A percentile compares a stretch with the other conserved stretches of the same genome.
phyloP scores from a whole-genome alignment of 2,113 vertebrate species.

The Syngnathus typhle region DNA sequence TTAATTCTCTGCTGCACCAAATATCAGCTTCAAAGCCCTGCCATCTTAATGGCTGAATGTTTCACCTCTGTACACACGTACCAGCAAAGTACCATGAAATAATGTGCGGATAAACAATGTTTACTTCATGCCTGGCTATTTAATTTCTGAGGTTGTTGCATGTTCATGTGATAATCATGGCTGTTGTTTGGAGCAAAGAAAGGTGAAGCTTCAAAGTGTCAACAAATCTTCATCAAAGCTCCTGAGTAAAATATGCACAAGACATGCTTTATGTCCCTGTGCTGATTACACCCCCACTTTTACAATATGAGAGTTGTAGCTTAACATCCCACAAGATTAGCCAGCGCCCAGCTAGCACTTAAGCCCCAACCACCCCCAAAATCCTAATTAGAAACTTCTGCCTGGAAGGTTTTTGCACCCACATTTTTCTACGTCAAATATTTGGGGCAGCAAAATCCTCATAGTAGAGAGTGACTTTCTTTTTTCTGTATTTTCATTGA shows the following conservation, averaged over 20 bases:
- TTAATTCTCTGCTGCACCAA: neutral
- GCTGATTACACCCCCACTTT: constrained; percentile 43
- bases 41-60: neutral
- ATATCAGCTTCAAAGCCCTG: neutral
- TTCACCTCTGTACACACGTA: neutral
- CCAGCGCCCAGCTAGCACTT: constrained; percentile 18
- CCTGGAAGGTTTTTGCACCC: constrained; percentile 39
- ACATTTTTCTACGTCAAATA: constrained; percentile 10
- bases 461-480: neutral
- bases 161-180: constrained; percentile 5
- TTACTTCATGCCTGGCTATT: neutral
- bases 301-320: constrained; percentile 30
- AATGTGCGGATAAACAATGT: neutral
- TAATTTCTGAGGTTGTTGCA: neutral
- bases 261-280: constrained; percentile 15
- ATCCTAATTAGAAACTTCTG: constrained; percentile 44
- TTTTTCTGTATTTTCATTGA: neutral
- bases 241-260: constrained; percentile 44
- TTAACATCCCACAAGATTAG: constrained; percentile 44
- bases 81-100: neutral
- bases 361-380: constrained; percentile 30
- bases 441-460: constrained; percentile 15
- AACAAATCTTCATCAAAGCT: constrained; percentile 28
- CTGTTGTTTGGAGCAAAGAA: constrained; percentile 12
- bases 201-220: constrained; percentile 26